These are phyloP conservation scores for Eupithecia vulgata DNA, from an alignment of 2,888 invertebrate species.

Conservation along the genomic window DNA sequence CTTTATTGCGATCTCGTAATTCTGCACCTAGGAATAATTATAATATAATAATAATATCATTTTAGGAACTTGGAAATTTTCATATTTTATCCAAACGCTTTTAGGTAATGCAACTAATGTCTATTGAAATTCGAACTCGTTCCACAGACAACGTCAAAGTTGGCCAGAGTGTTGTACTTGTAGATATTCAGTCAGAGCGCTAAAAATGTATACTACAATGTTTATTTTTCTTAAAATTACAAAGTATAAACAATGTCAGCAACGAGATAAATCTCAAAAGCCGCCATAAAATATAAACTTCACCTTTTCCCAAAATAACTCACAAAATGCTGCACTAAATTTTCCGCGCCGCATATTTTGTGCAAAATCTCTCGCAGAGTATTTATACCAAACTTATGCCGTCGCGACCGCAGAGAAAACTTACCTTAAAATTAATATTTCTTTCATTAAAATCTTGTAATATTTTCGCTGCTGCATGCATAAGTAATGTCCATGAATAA, in stretches of 20 bases:
- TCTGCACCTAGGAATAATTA: slow-evolving; percentile 12
- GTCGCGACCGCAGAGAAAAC: slow-evolving; percentile 78
- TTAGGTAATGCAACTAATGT: neutral
- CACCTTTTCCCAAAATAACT: slow-evolving; percentile 27
- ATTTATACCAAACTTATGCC: slow-evolving; percentile 67
- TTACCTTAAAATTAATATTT: slow-evolving; percentile 84
- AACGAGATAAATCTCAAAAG: slow-evolving; percentile 5
- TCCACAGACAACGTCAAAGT: neutral
- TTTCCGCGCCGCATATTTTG: slow-evolving; percentile 53
- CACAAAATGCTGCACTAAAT: slow-evolving; percentile 49
- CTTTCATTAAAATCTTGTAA: slow-evolving; percentile 85
- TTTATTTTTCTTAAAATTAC: neutral
- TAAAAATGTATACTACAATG: neutral
- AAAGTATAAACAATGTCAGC: neutral
- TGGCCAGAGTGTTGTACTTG: neutral
- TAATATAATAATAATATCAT: neutral
- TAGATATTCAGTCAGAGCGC: neutral
- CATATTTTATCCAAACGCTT: neutral
- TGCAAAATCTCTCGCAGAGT: slow-evolving; percentile 35
- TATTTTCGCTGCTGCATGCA: slow-evolving; percentile 85
- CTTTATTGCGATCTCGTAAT: slow-evolving; percentile 27
- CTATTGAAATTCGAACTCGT: neutral
- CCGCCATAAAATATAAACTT: slow-evolving; percentile 20
- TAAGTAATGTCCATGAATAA: slow-evolving; percentile 84
- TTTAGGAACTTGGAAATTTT: neutral